Evolutionary conservation across 2,113 vertebrate genomes (phyloP).

Genomic region (Oncorhynchus clarkii): DNA sequence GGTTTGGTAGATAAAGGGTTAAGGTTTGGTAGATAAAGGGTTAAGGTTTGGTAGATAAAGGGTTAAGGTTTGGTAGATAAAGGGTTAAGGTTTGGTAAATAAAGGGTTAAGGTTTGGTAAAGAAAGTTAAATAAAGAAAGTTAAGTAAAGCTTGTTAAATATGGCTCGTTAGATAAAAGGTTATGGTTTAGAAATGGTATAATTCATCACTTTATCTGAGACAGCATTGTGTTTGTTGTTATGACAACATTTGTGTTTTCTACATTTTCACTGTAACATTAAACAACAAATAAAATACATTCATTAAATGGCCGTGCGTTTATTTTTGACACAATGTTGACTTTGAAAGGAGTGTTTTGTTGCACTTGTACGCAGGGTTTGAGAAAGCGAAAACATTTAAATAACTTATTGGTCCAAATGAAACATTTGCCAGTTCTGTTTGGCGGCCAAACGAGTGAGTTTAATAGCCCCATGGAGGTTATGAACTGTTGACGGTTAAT

Average conservation of each 20-base stretch:
- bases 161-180: too few relatives aligned
- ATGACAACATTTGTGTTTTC: background rate
- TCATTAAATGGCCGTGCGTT: slow-evolving; percentile 30
- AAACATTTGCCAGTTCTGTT: slow-evolving; percentile 87
- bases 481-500: slow-evolving; percentile 99
- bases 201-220: too few relatives aligned
- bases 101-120: too few relatives aligned
- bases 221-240: background rate
- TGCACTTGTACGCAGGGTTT: slow-evolving; percentile 55
- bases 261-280: slow-evolving; percentile 14
- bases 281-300: slow-evolving; percentile 50
- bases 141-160: too few relatives aligned
- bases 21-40: too few relatives aligned
- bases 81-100: too few relatives aligned
- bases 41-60: too few relatives aligned
- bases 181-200: too few relatives aligned
- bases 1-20: too few relatives aligned
- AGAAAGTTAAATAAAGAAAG: too few relatives aligned
- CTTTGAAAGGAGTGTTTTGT: slow-evolving; percentile 46
- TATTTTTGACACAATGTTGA: slow-evolving; percentile 50
- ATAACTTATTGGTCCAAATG: slow-evolving; percentile 75
- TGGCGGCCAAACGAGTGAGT: slow-evolving; percentile 83
- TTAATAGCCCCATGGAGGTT: slow-evolving; percentile 95
- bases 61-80: too few relatives aligned
- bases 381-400: slow-evolving; percentile 59